Evolutionary conservation across 2,797 vertebrate species (phyloP).

Genomic region (Alcedo atthis): DNA sequence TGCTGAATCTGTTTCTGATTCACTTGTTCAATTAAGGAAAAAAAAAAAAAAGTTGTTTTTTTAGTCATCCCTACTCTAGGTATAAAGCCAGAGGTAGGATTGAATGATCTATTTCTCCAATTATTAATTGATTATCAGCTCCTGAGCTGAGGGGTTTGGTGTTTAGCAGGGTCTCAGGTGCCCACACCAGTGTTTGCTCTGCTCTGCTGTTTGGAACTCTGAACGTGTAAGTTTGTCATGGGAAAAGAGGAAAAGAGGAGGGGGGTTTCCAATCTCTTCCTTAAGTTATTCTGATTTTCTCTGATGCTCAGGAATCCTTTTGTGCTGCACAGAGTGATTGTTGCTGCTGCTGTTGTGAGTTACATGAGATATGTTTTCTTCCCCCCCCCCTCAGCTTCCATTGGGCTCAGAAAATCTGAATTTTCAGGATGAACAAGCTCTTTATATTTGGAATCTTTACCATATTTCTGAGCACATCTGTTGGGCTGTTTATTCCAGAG

Average conservation of each 20-base stretch:
- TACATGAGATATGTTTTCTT: neutral
- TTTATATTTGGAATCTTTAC: neutral
- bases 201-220: too few species aligned
- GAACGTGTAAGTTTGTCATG: neutral
- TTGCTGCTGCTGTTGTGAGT: neutral
- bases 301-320: neutral
- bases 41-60: neutral
- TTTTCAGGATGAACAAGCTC: too few species aligned
- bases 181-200: neutral
- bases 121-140: neutral
- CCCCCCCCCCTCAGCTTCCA: neutral
- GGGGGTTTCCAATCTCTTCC: neutral
- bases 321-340: neutral
- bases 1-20: slow-evolving; percentile 70
- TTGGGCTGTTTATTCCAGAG: neutral
- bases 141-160: neutral
- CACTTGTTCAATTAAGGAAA: slow-evolving; percentile 65
- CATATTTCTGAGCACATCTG: neutral
- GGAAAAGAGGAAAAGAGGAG: neutral
- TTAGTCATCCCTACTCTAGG: neutral
- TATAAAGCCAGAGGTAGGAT: neutral
- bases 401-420: too few species aligned
- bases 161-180: neutral
- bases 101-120: neutral
- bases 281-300: neutral